Percentiles rank a stretch among this genome's conserved stretches.
These are phyloP conservation scores for Homarus americanus DNA, from an alignment of 1,140 invertebrate genomes.

Conservation along the genomic window DNA sequence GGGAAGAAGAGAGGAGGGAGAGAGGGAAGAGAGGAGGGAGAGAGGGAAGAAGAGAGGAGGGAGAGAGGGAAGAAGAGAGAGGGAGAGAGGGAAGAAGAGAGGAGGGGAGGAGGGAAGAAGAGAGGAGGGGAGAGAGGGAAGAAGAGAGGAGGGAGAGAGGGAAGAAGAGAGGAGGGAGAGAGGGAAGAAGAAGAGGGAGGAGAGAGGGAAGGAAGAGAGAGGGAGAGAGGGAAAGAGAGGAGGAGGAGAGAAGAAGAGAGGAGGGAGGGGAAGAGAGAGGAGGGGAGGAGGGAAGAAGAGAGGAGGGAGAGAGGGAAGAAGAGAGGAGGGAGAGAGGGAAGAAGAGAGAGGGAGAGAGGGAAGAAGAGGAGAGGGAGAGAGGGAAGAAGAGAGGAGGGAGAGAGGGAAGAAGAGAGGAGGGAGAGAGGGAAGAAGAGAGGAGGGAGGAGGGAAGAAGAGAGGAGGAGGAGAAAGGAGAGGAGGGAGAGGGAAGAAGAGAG, in stretches of 20 bases:
- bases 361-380: background rate
- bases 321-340: background rate
- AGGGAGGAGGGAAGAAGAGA: background rate
- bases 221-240: background rate
- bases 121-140: background rate
- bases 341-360: background rate
- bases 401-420: background rate
- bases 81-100: background rate
- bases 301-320: constrained; percentile 34
- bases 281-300: background rate
- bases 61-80: background rate
- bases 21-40: background rate
- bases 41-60: background rate
- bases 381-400: too few species aligned
- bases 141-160: background rate
- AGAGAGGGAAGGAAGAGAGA: background rate
- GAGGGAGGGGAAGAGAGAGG: background rate
- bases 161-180: background rate
- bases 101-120: background rate
- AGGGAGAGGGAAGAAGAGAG: too few species aligned
- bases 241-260: background rate
- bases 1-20: background rate
- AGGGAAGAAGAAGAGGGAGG: too few species aligned
- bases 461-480: background rate
- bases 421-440: background rate